These are phyloP conservation scores for Cylloceria caligata DNA, from an alignment of 2,888 invertebrate genomes.

Conservation along the genomic window DNA sequence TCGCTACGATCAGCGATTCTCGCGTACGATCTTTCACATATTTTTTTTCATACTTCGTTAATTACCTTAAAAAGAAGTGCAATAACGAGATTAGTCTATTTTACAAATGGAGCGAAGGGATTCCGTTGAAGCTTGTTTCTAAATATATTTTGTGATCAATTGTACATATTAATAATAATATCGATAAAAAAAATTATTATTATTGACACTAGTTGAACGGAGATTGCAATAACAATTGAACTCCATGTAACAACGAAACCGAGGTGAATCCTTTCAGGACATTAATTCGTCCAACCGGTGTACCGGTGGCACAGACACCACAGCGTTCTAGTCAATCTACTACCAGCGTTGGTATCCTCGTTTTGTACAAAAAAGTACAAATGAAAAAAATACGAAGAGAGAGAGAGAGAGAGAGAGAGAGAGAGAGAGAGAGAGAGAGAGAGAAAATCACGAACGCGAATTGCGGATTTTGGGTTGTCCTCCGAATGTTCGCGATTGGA, in stretches of 20 bases:
- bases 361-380: constrained; percentile 39
- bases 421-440: constrained; percentile 17
- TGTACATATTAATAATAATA: too few relatives aligned
- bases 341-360: constrained; percentile 26
- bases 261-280: constrained; percentile 24
- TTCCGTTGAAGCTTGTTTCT: too few relatives aligned
- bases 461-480: constrained; percentile 67
- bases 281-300: constrained; percentile 24
- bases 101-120: too few relatives aligned
- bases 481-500: constrained; percentile 60
- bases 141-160: too few relatives aligned
- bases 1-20: too few relatives aligned
- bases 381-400: constrained; percentile 26
- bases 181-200: constrained; percentile 2
- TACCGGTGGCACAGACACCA: neutral
- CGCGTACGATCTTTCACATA: too few relatives aligned
- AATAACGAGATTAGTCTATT: too few relatives aligned
- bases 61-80: too few relatives aligned
- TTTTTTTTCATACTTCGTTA: too few relatives aligned
- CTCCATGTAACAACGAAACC: too few relatives aligned
- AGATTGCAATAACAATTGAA: neutral
- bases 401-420: constrained; percentile 27
- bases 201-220: neutral
- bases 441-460: constrained; percentile 49
- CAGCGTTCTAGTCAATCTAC: constrained; percentile 34